Evolutionary conservation across 1,140 invertebrate species (phyloP).

Genomic region (Parapsyche elsis): DNA sequence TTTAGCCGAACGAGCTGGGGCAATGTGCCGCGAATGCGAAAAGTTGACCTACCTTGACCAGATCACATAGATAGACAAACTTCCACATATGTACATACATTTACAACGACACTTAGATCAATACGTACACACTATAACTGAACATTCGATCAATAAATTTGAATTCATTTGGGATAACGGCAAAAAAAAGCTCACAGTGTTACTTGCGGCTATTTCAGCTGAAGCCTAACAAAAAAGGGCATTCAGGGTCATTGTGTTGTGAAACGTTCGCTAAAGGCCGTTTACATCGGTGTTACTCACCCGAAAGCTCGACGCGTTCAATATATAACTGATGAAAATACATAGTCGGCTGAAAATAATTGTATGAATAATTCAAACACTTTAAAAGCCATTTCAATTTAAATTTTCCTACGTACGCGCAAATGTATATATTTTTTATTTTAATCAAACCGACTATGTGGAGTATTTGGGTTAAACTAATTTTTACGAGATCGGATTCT

Average conservation of each 20-base stretch:
- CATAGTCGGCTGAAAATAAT: background rate
- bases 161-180: background rate
- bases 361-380: background rate
- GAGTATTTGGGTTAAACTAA: slow-evolving; percentile 23
- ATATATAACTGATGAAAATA: background rate
- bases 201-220: background rate
- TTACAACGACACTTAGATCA: too few species aligned
- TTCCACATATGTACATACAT: too few species aligned
- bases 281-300: slow-evolving; percentile 32
- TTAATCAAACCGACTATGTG: too few species aligned
- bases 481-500: background rate
- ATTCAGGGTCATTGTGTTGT: slow-evolving; percentile 12
- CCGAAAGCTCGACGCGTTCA: background rate
- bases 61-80: background rate
- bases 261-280: background rate
- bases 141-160: too few species aligned
- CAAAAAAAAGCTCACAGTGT: background rate
- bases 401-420: background rate
- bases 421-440: too few species aligned
- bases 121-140: too few species aligned
- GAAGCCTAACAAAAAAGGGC: slow-evolving; percentile 9
- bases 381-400: background rate
- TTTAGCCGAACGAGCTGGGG: background rate
- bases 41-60: slow-evolving; percentile 24
- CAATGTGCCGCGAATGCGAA: slow-evolving; percentile 31